Percentiles rank a stretch among this genome's conserved stretches.
Evolutionary conservation across 2,888 invertebrate genomes (phyloP).

Genomic region (Dugesia japonica): DNA sequence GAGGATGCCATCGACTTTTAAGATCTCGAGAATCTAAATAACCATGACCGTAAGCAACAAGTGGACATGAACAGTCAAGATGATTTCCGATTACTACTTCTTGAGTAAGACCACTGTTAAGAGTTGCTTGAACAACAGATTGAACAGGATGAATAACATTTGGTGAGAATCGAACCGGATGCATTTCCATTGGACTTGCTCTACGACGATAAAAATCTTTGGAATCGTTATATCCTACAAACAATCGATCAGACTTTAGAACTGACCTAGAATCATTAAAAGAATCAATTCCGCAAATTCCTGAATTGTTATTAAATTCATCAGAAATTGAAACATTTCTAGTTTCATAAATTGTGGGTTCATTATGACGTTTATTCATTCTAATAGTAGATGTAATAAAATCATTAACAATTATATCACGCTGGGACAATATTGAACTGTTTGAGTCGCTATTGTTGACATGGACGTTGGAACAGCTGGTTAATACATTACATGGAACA

Average conservation of each 20-base stretch:
- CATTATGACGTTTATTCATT: not conserved
- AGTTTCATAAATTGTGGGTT: not conserved
- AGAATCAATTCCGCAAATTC: not conserved
- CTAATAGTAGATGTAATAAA: not conserved
- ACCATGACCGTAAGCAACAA: not conserved
- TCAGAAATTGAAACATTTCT: not conserved
- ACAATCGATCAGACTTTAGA: not conserved
- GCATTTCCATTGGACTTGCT: not conserved
- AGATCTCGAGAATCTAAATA: not conserved
- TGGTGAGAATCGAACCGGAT: slow-evolving; percentile 14
- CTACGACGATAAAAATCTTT: slow-evolving; percentile 4
- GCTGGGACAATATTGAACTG: slow-evolving; percentile 1
- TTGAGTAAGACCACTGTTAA: slow-evolving; percentile 1
- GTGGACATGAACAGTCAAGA: slow-evolving; percentile 30
- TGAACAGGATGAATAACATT: not conserved
- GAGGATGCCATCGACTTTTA: slow-evolving; percentile 22
- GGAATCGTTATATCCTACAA: not conserved
- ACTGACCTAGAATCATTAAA: not conserved
- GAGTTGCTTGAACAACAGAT: not conserved
- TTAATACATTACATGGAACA: slow-evolving; percentile 20
- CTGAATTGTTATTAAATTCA: not conserved
- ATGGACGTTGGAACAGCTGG: not conserved
- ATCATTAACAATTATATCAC: slow-evolving; percentile 13
- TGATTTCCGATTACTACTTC: slow-evolving; percentile 17
- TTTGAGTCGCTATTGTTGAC: slow-evolving; percentile 9